These are phyloP conservation scores for Cuculus canorus DNA, from an alignment of 2,797 vertebrate species.

Conservation along the genomic window DNA sequence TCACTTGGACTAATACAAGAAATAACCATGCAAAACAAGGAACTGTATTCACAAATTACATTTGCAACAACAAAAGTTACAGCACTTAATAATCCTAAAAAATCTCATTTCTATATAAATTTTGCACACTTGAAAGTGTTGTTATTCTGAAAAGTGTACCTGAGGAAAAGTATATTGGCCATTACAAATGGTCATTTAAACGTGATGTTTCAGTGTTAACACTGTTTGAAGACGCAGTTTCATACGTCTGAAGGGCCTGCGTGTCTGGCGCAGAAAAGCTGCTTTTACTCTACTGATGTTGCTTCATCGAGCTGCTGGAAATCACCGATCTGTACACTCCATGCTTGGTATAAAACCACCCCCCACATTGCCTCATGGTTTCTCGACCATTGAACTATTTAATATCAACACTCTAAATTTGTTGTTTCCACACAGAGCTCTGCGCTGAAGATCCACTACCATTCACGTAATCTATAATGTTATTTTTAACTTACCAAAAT, in stretches of 20 bases:
- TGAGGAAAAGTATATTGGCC: neutral
- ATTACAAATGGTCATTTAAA: neutral
- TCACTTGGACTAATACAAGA: constrained; percentile 23
- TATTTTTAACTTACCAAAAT: neutral
- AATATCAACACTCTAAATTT: neutral
- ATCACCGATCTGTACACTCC: neutral
- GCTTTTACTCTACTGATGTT: neutral
- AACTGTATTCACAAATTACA: neutral
- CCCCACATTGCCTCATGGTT: neutral
- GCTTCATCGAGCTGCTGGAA: neutral
- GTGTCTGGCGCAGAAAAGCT: neutral
- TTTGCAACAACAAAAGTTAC: neutral
- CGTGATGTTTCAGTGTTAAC: neutral
- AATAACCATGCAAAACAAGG: constrained; percentile 19
- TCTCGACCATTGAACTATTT: neutral
- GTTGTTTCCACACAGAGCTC: neutral
- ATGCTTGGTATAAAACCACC: neutral
- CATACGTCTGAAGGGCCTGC: neutral
- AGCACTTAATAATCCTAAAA: neutral
- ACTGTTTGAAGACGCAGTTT: neutral
- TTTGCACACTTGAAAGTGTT: neutral
- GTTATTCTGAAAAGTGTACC: neutral
- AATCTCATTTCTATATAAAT: neutral
- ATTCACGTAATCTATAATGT: neutral
- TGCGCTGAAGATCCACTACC: neutral